Percentiles rank a stretch among this genome's conserved stretches.
Evolutionary conservation across 1,140 invertebrate genomes (phyloP).

Genomic region (Caenorhabditis brenneri): DNA sequence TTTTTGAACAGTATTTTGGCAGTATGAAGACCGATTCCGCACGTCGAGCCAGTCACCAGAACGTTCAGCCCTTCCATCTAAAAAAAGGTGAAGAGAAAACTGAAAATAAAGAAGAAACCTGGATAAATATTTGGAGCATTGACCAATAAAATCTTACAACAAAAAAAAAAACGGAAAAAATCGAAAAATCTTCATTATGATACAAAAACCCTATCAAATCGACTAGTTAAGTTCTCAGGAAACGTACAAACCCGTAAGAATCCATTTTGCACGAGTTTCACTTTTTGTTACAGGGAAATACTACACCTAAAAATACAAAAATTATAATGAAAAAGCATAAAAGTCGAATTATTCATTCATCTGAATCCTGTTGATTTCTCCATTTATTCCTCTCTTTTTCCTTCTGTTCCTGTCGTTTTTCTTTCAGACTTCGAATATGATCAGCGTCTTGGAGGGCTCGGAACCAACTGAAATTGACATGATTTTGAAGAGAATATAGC

Average conservation of each 20-base stretch:
- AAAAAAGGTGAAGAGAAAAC: neutral
- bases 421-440: constrained; percentile 17
- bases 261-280: neutral
- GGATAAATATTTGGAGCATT: neutral
- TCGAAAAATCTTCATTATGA: too few species aligned
- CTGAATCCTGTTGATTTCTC: neutral
- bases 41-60: constrained; percentile 11
- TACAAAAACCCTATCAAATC: too few species aligned
- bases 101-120: neutral
- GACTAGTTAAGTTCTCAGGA: too few species aligned
- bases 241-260: neutral
- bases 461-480: constrained; percentile 4
- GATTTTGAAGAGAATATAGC: too few species aligned
- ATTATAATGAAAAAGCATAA: too few species aligned
- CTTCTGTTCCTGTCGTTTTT: constrained; percentile 7
- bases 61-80: constrained; percentile 2
- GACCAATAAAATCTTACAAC: too few species aligned
- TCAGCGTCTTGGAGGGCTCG: constrained; percentile 28
- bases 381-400: constrained; percentile 6
- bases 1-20: constrained; percentile 28
- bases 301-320: too few species aligned
- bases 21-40: constrained; percentile 22
- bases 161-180: too few species aligned
- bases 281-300: neutral
- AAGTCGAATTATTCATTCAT: neutral